Base-by-base conservation (phyloP, 2,113 vertebrate genomes). In the Seriola dumerili region DNA sequence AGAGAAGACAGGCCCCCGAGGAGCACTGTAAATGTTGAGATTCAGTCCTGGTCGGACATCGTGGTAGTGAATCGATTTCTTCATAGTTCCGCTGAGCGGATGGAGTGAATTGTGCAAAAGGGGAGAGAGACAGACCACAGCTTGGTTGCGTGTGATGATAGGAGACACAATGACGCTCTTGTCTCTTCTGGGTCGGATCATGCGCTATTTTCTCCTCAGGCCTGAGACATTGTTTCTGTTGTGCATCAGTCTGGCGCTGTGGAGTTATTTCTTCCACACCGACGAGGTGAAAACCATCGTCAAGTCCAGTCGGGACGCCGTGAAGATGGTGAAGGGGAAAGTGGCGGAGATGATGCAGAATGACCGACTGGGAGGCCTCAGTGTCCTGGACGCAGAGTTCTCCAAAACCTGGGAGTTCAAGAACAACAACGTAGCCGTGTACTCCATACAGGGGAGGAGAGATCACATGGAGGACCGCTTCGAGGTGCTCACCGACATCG, bases 151-250 rank as follows among this genome's bases (percentile, higher is more conserved):
- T 94, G 94, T 94, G 94, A 99, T 99, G 98, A 97, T 98, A 99
- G 97, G 98, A 96, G 98, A 99, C 96, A 98, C 98, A 92, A 99
- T 99, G 98, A 99, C 97, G 96, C 96, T 98, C 96, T 94, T 99
- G 96, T 98, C 98, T 97, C 97, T 99, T 85, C 95, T 99, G 96
- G 97, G 97, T 96, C 97, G 98, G 96, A 99, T 98, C 97, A 99
- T 98, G 98, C 97, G 98, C 89, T 99, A 97, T 96, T 98, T 99
- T 95, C 97, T 99, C 92, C 97, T 99, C 75, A 97, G 98, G 96
- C 98, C 98, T 85, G 97, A 99, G 96, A 98, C 98, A 81, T 89
- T 99, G 88, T 99, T 99, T 87, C 94, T 99, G 90, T 89, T 99
- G 78, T 99, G 98, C 93, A 97, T 99, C 85, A 99, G 98, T 89